Evolutionary conservation across 2,888 invertebrate species (phyloP).

Genomic region (Gerris lacustris): DNA sequence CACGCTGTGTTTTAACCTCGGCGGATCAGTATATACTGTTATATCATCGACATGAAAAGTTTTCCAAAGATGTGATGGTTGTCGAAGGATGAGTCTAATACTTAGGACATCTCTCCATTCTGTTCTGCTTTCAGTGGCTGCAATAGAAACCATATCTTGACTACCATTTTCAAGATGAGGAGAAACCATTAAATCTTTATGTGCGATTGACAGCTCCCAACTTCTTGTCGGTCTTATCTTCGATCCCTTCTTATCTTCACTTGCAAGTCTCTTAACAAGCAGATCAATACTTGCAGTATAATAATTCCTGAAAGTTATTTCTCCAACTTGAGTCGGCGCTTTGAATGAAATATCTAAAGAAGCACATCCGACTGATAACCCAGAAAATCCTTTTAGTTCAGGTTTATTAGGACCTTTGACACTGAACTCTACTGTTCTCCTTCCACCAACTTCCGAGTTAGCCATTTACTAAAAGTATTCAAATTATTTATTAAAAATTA

Average conservation of each 20-base stretch:
- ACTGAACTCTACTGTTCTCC: slow-evolving; percentile 22
- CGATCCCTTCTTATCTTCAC: not conserved
- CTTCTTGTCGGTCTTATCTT: not conserved
- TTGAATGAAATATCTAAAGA: not conserved
- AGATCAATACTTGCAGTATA: slow-evolving; percentile 35
- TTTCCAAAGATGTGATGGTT: slow-evolving; percentile 37
- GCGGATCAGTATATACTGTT: slow-evolving; percentile 29
- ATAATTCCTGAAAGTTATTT: slow-evolving; percentile 35
- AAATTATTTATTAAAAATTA: too few species aligned
- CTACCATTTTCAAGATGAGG: slow-evolving; percentile 35
- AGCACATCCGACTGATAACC: slow-evolving; percentile 19
- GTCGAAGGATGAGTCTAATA: slow-evolving; percentile 36
- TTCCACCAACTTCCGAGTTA: not conserved
- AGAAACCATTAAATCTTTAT: slow-evolving; percentile 34
- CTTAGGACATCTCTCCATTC: slow-evolving; percentile 34
- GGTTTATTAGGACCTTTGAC: slow-evolving; percentile 25
- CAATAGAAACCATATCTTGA: slow-evolving; percentile 34
- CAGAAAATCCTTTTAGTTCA: slow-evolving; percentile 18
- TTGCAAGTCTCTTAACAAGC: slow-evolving; percentile 28
- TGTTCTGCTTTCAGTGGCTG: slow-evolving; percentile 32
- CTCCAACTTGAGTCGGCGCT: slow-evolving; percentile 29
- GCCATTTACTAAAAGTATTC: not conserved
- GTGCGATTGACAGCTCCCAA: slow-evolving; percentile 33
- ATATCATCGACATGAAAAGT: slow-evolving; percentile 36
- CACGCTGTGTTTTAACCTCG: slow-evolving; percentile 17